Conservation (phyloP, 2,113 vertebrate species). For the Microtus richardsoni region DNA sequence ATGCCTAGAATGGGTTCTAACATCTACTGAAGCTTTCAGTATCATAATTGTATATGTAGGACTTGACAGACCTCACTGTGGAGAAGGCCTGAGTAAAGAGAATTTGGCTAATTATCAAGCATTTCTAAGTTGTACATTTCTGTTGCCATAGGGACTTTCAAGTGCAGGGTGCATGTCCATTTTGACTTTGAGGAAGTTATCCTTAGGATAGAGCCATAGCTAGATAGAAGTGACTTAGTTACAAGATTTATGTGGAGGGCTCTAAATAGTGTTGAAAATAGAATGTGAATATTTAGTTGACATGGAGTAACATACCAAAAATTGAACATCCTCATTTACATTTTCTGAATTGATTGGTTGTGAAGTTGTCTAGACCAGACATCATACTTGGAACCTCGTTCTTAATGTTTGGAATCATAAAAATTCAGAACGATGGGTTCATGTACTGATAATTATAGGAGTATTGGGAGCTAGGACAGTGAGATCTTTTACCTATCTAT, state of each 20-base stretch:
- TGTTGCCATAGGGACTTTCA: conserved; percentile 32
- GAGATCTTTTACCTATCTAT: conserved; percentile 5
- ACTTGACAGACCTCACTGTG: conserved; percentile 6
- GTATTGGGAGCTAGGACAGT: conserved; percentile 9
- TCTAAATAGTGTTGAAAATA: conserved; percentile 39
- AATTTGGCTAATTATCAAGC: conserved; percentile 27
- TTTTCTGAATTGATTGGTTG: conserved; percentile 45
- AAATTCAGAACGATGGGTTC: not conserved
- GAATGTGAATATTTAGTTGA: conserved; percentile 38
- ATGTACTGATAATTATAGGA: not conserved
- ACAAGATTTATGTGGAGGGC: conserved; percentile 1
- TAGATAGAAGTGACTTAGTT: conserved; percentile 3
- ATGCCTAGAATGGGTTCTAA: conserved; percentile 32
- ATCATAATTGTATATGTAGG: conserved; percentile 28
- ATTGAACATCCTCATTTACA: conserved; percentile 31
- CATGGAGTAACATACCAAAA: conserved; percentile 47
- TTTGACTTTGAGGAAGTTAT: conserved; percentile 40
- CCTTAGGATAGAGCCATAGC: not conserved
- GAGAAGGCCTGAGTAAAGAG: not conserved
- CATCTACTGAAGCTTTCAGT: conserved; percentile 30
- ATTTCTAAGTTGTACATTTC: conserved; percentile 57
- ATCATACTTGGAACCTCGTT: not conserved
- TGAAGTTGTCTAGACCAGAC: conserved; percentile 41
- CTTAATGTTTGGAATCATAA: conserved; percentile 1
- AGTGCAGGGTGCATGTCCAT: not conserved